phyloP scores from a whole-genome alignment of 1,140 invertebrate species.

The Brachystomella parvula region DNA sequence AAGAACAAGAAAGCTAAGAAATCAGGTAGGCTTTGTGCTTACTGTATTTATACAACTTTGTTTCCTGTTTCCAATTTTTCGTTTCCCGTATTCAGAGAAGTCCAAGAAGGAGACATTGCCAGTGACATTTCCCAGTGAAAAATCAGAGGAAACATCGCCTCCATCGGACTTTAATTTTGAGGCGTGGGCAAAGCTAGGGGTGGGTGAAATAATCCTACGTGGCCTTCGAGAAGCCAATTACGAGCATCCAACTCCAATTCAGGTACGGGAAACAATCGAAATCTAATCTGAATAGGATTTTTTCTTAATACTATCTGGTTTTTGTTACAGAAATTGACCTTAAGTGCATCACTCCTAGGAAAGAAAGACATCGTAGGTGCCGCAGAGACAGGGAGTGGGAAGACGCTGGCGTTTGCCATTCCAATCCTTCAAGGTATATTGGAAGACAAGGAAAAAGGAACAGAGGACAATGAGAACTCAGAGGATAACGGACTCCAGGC shows the following conservation, averaged over 20 bases:
- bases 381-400: conserved; percentile 95
- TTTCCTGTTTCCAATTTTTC: no score
- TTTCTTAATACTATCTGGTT: background rate
- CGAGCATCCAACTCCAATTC: conserved; percentile 72
- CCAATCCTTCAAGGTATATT: conserved; percentile 81
- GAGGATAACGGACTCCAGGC: conserved; percentile 53
- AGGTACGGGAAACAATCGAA: conserved; percentile 46
- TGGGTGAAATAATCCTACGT: conserved; percentile 60
- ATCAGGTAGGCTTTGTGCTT: background rate
- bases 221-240: conserved; percentile 69
- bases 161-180: conserved; percentile 46
- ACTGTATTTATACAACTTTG: background rate
- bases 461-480: background rate
- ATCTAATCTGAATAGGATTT: no score
- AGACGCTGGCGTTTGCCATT: conserved; percentile 93
- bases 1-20: conserved; percentile 17
- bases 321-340: conserved; percentile 52
- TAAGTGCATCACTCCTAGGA: conserved; percentile 79
- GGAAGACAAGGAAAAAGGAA: conserved; percentile 41
- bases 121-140: background rate
- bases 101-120: background rate
- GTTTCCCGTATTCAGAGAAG: background rate
- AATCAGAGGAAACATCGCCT: background rate
- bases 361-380: conserved; percentile 83
- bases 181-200: conserved; percentile 63